These are phyloP conservation scores for Eriosoma lanigerum DNA, from an alignment of 1,140 invertebrate genomes.

Conservation along the genomic window DNA sequence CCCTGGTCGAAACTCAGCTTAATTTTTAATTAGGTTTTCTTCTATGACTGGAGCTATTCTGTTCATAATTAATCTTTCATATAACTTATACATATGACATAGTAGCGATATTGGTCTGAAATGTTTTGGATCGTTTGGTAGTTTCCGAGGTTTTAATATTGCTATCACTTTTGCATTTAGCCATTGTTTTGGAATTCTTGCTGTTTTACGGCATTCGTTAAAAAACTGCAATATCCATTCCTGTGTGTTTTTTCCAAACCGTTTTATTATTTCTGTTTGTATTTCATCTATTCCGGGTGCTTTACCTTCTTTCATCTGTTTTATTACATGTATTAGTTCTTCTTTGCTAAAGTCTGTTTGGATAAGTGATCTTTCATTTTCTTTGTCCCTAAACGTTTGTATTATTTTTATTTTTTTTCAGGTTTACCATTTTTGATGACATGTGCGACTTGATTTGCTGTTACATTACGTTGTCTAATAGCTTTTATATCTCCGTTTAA, in stretches of 20 bases:
- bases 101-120: not conserved
- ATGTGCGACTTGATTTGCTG: not conserved
- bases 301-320: too few relatives aligned
- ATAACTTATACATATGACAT: conserved; percentile 1
- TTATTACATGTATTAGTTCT: too few relatives aligned
- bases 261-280: not conserved
- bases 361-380: too few relatives aligned
- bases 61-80: not conserved
- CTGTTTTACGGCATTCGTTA: not conserved
- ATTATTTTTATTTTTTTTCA: too few relatives aligned
- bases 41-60: conserved; percentile 9
- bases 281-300: too few relatives aligned
- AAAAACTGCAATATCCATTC: not conserved
- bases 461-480: not conserved
- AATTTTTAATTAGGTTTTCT: conserved; percentile 11
- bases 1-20: not conserved
- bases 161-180: not conserved
- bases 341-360: too few relatives aligned
- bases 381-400: too few relatives aligned
- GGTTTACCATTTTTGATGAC: too few relatives aligned
- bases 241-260: not conserved
- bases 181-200: conserved; percentile 8
- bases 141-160: conserved; percentile 1
- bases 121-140: conserved; percentile 2
- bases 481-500: not conserved